These are phyloP conservation scores for Cactoblastis cactorum DNA, from an alignment of 2,888 invertebrate species.

Conservation along the genomic window DNA sequence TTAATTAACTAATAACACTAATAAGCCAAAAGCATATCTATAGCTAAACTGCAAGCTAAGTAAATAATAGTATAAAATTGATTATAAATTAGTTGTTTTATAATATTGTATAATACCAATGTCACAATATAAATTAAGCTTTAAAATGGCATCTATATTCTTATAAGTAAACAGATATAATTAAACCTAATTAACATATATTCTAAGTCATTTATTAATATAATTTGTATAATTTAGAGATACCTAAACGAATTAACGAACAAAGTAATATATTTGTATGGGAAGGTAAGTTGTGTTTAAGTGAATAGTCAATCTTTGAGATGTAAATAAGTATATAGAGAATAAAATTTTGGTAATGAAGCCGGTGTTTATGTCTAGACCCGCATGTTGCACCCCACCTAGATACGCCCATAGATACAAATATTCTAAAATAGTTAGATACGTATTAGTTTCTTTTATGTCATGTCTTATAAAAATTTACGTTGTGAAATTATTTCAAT, in stretches of 20 bases:
- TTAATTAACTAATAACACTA: constrained; percentile 7
- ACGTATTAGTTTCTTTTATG: background rate
- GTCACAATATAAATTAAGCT: constrained; percentile 23
- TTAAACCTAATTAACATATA: constrained; percentile 3
- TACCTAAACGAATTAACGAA: background rate
- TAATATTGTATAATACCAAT: constrained; percentile 5
- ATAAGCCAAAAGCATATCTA: constrained; percentile 11
- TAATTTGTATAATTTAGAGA: background rate
- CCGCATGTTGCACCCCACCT: constrained; percentile 42
- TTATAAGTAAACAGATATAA: background rate
- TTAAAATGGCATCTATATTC: constrained; percentile 17
- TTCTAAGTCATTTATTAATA: constrained; percentile 10
- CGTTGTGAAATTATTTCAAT: background rate
- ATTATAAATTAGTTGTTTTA: no score
- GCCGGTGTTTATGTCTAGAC: constrained; percentile 59
- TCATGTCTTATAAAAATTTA: no score
- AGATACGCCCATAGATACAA: constrained; percentile 9
- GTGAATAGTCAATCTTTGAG: constrained; percentile 2
- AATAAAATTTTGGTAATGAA: constrained; percentile 53
- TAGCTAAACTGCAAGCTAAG: background rate
- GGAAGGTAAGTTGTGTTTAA: constrained; percentile 15
- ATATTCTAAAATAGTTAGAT: background rate
- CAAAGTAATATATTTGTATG: constrained; percentile 10
- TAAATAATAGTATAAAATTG: background rate
- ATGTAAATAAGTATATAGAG: constrained; percentile 31